Conservation (phyloP, 1,140 invertebrate species). For the Araneus ventricosus region DNA sequence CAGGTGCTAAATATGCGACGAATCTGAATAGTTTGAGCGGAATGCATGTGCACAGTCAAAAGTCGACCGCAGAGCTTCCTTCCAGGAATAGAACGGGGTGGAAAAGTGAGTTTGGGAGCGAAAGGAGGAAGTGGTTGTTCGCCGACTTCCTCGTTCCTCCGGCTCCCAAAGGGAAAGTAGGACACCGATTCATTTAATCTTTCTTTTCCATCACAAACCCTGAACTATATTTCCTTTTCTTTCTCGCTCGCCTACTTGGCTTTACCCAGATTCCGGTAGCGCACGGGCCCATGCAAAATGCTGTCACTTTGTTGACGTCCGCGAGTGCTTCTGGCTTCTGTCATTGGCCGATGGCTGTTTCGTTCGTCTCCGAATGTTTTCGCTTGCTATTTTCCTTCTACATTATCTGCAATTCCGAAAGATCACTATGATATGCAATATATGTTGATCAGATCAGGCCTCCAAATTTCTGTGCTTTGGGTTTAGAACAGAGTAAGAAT, state of each 20-base stretch:
- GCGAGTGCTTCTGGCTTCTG: background rate
- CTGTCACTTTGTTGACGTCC: background rate
- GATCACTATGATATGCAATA: too few relatives aligned
- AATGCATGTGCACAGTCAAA: too few relatives aligned
- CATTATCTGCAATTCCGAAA: too few relatives aligned
- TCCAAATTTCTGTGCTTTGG: too few relatives aligned
- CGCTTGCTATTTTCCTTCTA: background rate
- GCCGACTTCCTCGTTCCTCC: background rate
- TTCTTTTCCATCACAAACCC: constrained; percentile 5
- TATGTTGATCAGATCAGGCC: too few relatives aligned
- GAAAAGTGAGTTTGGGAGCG: background rate
- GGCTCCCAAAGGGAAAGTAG: background rate
- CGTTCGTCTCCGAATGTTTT: background rate
- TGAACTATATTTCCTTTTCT: constrained; percentile 27
- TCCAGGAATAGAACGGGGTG: constrained; percentile 15
- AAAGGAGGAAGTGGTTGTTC: background rate
- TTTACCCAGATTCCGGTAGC: background rate
- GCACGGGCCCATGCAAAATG: background rate
- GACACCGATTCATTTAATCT: background rate
- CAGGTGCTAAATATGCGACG: too few relatives aligned
- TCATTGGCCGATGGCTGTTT: background rate
- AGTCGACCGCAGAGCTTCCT: background rate
- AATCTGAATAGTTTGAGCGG: too few relatives aligned
- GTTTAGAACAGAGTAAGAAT: too few relatives aligned
- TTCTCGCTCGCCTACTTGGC: background rate